Base-by-base conservation (phyloP, 2,797 vertebrate species). In the Uromys caudimaculatus region DNA sequence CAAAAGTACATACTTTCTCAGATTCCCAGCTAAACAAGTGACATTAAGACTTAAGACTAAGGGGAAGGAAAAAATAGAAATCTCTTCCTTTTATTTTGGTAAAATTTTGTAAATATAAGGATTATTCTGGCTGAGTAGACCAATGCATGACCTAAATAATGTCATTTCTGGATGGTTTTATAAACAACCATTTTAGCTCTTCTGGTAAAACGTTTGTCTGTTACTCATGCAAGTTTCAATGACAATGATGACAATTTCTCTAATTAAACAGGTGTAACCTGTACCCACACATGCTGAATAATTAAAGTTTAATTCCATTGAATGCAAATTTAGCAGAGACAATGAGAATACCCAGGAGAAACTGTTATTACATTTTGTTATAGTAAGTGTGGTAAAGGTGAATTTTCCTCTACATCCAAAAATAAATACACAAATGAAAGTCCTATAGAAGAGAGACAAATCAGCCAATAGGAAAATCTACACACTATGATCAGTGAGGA, bases 181-280 rank as follows among this genome's bases (percentile, higher is more conserved):
- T 35, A 50, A 75, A 44, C 23, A 76, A 11, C 88, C 62, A 83
- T 95, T 83, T 95, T 95, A 41, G 73, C 41, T 93, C 94, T 96
- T 69, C 38, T 4, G 50, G 38, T 44, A 79, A 32, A 52, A 85
- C 54, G 38, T 94, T 17, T 11, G 3, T 35, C 56, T 12, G 41
- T 75, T 9, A 75, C 41, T 93, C 91, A 2, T 41, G 54, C 93
- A 92, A 81, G 78, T 10, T 56, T 88, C 96, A 89, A 9, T 7
- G 69, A 75, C 90, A 96, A 85, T 77, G 95, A 67, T 4, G 64
- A 41, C 62, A 35, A 75, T 67, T 90, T 88, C 64, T 93, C 44
- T 62, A 91, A 89, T 87, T 71, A 89, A 94, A 92, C 14, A 71
- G 76, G 47, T 75, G 5, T 41, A 77, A 69, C 83, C n/a, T 14